A percentile compares a stretch with the other conserved stretches of the same genome.
phyloP scores from a whole-genome alignment of 2,888 invertebrate species.

The Phlogophora meticulosa region DNA sequence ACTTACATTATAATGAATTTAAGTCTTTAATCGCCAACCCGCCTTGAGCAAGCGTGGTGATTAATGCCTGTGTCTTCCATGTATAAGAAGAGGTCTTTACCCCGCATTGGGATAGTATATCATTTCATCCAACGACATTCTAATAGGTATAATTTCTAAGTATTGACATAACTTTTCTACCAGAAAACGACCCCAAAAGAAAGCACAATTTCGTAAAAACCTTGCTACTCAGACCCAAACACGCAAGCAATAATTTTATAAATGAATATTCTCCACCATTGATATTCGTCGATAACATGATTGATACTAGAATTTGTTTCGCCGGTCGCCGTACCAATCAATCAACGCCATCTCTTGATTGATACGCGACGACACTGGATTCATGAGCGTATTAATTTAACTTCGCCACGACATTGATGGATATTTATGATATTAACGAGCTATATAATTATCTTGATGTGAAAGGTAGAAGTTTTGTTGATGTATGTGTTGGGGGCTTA shows the following conservation, averaged over 20 bases:
- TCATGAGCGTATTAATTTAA: constrained; percentile 86
- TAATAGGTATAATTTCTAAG: no score
- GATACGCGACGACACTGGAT: constrained; percentile 86
- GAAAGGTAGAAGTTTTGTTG: constrained; percentile 61
- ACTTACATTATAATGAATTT: no score
- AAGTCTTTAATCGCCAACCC: no score
- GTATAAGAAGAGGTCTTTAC: no score
- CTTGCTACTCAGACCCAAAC: constrained; percentile 14
- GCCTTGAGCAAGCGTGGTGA: no score
- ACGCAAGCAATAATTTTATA: constrained; percentile 56
- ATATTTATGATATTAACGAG: constrained; percentile 84
- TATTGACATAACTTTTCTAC: background rate
- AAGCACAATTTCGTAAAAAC: constrained; percentile 1
- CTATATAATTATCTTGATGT: constrained; percentile 74
- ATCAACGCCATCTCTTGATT: constrained; percentile 83
- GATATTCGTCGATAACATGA: constrained; percentile 72
- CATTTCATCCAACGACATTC: background rate
- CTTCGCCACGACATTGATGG: constrained; percentile 82
- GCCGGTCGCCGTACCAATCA: constrained; percentile 81
- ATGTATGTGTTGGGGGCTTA: constrained; percentile 37
- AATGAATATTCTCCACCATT: constrained; percentile 60
- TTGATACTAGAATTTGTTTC: constrained; percentile 79
- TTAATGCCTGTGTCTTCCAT: no score
- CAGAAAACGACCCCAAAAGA: background rate
- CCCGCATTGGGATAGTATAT: no score